Evolutionary conservation across 2,888 invertebrate species (phyloP).

Genomic region (Xestoiulus laeticollis): DNA sequence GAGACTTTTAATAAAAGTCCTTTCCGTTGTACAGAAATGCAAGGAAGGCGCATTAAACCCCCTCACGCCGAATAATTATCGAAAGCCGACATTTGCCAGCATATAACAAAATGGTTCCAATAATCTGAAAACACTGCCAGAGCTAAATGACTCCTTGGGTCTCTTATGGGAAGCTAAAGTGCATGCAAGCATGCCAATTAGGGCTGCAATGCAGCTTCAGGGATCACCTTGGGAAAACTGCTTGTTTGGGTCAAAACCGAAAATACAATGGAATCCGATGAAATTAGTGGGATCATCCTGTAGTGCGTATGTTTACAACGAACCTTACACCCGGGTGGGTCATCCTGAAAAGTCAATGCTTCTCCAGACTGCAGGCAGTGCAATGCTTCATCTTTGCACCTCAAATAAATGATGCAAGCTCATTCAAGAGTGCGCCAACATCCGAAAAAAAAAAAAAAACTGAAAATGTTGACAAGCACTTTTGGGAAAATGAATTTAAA

Average conservation of each 20-base stretch:
- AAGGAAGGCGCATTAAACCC: background rate
- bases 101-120: background rate
- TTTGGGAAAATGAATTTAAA: too few relatives aligned
- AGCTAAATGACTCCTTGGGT: background rate
- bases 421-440: too few relatives aligned
- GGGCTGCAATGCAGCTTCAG: background rate
- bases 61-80: conserved; percentile 18
- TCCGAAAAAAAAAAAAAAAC: too few relatives aligned
- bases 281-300: background rate
- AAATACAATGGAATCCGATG: background rate
- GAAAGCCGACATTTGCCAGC: background rate
- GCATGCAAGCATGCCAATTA: conserved; percentile 26
- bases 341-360: too few relatives aligned
- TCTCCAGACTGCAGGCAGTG: too few relatives aligned
- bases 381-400: too few relatives aligned
- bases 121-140: background rate
- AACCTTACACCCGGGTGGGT: too few relatives aligned
- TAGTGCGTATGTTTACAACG: too few relatives aligned
- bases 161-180: conserved; percentile 20
- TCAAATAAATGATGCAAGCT: too few relatives aligned
- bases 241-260: background rate
- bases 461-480: too few relatives aligned
- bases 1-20: conserved; percentile 19
- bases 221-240: background rate
- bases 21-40: background rate